Percentiles rank a stretch among this genome's conserved stretches.
Conservation (phyloP, 2,797 vertebrate genomes). For the Mus minutoides region DNA sequence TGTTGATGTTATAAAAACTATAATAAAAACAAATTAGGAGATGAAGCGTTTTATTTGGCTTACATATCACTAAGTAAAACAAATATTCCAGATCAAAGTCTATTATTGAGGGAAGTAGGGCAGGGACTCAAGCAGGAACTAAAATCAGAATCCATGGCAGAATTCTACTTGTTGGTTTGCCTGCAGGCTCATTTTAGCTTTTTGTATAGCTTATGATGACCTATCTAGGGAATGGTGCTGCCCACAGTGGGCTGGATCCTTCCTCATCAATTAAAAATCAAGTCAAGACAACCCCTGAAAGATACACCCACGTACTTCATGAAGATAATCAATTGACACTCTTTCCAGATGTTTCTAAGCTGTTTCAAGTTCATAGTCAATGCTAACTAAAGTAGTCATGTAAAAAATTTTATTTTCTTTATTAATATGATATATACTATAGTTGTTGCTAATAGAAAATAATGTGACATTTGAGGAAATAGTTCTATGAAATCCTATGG, state of each 20-base stretch:
- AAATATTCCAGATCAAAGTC: background rate
- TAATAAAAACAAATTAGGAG: background rate
- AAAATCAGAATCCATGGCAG: background rate
- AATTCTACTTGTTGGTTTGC: background rate
- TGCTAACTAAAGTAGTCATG: background rate
- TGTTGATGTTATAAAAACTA: background rate
- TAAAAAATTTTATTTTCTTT: constrained; percentile 36
- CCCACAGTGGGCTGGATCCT: background rate
- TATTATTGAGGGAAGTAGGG: background rate
- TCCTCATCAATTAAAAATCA: background rate
- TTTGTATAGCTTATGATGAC: background rate
- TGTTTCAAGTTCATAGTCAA: background rate
- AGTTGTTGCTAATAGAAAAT: constrained; percentile 14
- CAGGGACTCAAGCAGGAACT: background rate
- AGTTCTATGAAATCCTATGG: background rate
- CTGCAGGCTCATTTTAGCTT: too few relatives aligned
- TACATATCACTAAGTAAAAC: background rate
- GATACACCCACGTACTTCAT: background rate
- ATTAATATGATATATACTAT: background rate
- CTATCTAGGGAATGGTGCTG: background rate
- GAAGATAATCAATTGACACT: background rate
- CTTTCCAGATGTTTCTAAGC: background rate
- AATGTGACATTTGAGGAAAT: constrained; percentile 25
- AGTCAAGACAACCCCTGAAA: background rate
- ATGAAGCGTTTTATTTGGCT: background rate